These are phyloP conservation scores for Pseudotriccus pelzelni DNA, from an alignment of 2,797 vertebrate species.

Conservation along the genomic window DNA sequence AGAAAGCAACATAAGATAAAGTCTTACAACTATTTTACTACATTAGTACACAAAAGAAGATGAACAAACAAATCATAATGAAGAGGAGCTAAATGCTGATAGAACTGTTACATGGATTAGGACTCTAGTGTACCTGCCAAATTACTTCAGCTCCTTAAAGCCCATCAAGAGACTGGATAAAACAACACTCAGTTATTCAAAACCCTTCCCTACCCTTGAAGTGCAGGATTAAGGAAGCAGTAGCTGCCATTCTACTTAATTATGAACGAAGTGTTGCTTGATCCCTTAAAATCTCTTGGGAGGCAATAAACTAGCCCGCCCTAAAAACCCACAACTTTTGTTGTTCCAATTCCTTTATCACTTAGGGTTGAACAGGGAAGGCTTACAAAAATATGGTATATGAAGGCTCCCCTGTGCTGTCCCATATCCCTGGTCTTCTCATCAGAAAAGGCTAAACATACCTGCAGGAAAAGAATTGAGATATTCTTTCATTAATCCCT, in stretches of 20 bases:
- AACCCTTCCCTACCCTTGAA: not conserved
- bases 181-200: not conserved
- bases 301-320: not conserved
- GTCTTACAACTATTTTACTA: not conserved
- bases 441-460: constrained; percentile 50
- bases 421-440: not conserved
- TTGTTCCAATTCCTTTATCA: not conserved
- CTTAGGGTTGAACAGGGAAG: not conserved
- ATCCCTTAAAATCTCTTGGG: not conserved
- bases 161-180: not conserved
- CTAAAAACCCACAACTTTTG: not conserved
- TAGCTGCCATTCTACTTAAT: not conserved
- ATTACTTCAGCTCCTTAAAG: not conserved
- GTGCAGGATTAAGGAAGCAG: not conserved
- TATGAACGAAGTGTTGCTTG: not conserved
- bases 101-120: not conserved
- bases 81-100: not conserved
- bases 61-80: not conserved
- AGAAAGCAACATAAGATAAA: not conserved
- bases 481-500: constrained; percentile 94
- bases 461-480: constrained; percentile 88
- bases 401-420: not conserved
- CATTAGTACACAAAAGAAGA: not conserved
- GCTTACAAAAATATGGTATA: not conserved
- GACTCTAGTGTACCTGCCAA: not conserved